Evolutionary conservation across 2,888 invertebrate species (phyloP), one percentile per base, ranked within the genome.

Genomic region (Sinotaia quadrata): DNA sequence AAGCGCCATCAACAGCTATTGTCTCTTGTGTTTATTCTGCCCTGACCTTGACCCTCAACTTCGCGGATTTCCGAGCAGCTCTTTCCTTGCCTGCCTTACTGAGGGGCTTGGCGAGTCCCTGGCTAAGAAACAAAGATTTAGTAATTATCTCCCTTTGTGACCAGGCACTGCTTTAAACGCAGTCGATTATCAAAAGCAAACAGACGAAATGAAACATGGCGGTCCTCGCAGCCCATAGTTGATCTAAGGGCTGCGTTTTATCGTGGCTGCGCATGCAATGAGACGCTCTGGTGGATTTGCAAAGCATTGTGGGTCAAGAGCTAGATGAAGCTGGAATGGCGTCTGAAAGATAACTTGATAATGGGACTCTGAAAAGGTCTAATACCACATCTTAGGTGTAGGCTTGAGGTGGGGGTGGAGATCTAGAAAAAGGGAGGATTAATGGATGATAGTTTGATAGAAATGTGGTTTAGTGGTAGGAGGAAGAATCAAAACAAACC

Each of bases 181-280:
- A 47, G 47, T 47, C 47, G 47, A 47, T 47, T 47, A 47, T 47
- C 21, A 47, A 47, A 47, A n/a, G n/a, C 47, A 47, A 47, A 47
- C 47, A 47, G 47, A 47, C 47, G 47, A 47, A 47, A 47, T 47
- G 47, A 47, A 47, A 47, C 47, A 47, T 7, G 18, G 41, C 47
- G 12, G 18, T 18, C 24, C 47, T 21, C 21, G 21, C 41, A 41
- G 47, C 21, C 47, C 18, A n/a, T 8, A 7, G 47, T 24, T 47
- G 4, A 47, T 47, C 47, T 24, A 7, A 18, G 47, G 4, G 21
- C 18, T 24, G 10, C 8, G 8, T 24, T 47, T 2, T n/a, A 8
- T n/a, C 47, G 47, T 47, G 47, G 8, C 47, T 47, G 24, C 8
- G 47, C 47, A 47, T 47, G 47, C 47, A 7, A 41, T 24, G 18